Evolutionary conservation across 37 sponge, comb jelly and placozoan species (phyloP).

Genomic region (Petrosia ficiformis): DNA sequence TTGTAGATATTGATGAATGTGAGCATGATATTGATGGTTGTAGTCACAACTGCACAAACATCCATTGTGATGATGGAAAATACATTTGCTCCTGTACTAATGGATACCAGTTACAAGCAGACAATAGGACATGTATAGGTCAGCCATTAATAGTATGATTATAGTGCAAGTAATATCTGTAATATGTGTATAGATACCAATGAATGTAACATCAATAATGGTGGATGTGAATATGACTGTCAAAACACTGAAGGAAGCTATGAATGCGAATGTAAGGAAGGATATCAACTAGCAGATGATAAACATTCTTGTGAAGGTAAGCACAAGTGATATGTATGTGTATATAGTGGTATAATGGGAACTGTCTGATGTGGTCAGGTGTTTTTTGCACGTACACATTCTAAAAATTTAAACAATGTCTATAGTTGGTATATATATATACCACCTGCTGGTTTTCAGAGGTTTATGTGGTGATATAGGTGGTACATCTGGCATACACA

Average conservation of each 20-base stretch:
- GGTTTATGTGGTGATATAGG: too few relatives aligned
- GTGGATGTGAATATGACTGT: slow-evolving; percentile 4
- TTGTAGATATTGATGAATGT: neutral
- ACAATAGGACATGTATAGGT: slow-evolving; percentile 12
- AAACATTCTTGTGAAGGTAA: neutral
- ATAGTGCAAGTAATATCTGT: neutral
- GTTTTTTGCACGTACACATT: too few relatives aligned
- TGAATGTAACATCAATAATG: slow-evolving; percentile 8
- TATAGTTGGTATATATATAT: too few relatives aligned
- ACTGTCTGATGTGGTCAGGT: too few relatives aligned
- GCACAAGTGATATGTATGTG: too few relatives aligned
- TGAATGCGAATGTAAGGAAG: neutral
- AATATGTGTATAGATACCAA: neutral
- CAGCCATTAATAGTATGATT: neutral
- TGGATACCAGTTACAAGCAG: neutral
- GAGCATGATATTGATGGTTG: neutral
- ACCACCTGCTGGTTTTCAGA: too few relatives aligned
- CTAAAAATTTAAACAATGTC: too few relatives aligned
- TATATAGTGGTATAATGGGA: too few relatives aligned
- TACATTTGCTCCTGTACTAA: neutral
- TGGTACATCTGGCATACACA: too few relatives aligned
- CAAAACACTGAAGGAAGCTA: neutral
- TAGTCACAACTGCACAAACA: neutral
- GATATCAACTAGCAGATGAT: neutral
- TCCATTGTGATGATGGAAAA: neutral